These are phyloP conservation scores for Toxonevra muliebris DNA, from an alignment of 2,888 invertebrate species.

Conservation along the genomic window DNA sequence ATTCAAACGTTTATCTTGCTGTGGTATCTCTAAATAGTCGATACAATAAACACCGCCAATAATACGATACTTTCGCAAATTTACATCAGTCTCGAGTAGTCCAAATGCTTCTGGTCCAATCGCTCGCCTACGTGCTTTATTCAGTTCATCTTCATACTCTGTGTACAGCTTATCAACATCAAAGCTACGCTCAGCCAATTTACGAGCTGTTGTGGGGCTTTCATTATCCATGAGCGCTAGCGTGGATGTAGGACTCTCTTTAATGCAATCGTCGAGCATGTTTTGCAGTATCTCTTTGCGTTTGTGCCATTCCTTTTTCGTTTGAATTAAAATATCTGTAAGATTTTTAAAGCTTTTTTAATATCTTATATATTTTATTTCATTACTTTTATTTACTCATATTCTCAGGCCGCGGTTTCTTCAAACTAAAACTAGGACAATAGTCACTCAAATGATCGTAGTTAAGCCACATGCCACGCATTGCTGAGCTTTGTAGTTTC, in stretches of 20 bases:
- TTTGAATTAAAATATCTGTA: conserved; percentile 58
- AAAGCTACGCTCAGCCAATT: conserved; percentile 50
- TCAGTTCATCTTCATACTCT: conserved; percentile 63
- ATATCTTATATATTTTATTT: too few species aligned
- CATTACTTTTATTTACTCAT: conserved; percentile 45
- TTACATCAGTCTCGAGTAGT: conserved; percentile 71
- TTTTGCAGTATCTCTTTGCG: conserved; percentile 63
- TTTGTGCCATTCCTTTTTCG: conserved; percentile 64
- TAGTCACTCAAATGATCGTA: conserved; percentile 69
- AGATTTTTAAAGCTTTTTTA: too few species aligned
- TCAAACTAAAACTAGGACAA: conserved; percentile 58
- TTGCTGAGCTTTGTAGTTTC: conserved; percentile 63
- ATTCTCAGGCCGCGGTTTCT: conserved; percentile 48
- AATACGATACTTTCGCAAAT: conserved; percentile 78
- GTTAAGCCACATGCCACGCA: conserved; percentile 67
- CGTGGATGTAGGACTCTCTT: conserved; percentile 51
- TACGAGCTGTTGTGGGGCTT: conserved; percentile 49
- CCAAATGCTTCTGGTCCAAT: conserved; percentile 60
- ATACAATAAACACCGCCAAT: conserved; percentile 81
- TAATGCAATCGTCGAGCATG: conserved; percentile 60
- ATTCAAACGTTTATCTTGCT: conserved; percentile 69
- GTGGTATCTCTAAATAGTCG: conserved; percentile 79
- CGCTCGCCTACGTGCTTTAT: conserved; percentile 54
- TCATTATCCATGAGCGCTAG: conserved; percentile 52
- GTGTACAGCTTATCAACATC: conserved; percentile 64